Percentiles rank a stretch among this genome's conserved stretches.
Evolutionary conservation across 2,113 vertebrate genomes (phyloP).

Genomic region (Hystrix cristata): DNA sequence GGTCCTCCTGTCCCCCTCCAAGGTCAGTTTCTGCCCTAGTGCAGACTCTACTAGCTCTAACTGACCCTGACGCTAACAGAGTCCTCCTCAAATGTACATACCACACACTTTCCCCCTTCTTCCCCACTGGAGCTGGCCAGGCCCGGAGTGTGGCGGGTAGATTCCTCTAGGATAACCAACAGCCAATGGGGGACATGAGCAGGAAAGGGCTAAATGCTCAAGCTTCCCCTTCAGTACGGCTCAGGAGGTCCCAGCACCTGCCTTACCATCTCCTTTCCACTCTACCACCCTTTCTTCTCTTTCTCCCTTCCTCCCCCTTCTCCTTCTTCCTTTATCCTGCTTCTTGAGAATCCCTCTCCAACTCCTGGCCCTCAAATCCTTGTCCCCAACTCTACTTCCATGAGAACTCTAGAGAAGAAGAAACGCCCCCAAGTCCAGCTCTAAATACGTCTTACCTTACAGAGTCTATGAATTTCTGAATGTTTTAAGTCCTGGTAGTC

Average conservation of each 20-base stretch:
- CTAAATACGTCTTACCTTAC: neutral
- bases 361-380: neutral
- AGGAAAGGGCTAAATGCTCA: neutral
- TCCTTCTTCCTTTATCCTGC: neutral
- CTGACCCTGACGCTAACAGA: too few relatives aligned
- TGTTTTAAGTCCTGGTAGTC: neutral
- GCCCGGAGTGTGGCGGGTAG: neutral
- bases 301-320: neutral
- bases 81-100: neutral
- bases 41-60: neutral
- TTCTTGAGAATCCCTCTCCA: neutral
- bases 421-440: neutral
- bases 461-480: neutral
- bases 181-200: rapidly evolving
- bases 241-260: neutral
- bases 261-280: neutral
- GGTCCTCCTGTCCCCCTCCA: rapidly evolving
- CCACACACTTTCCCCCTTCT: neutral
- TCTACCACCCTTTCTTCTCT: neutral
- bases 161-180: neutral
- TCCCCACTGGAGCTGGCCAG: too few relatives aligned
- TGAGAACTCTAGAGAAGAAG: neutral
- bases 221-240: neutral
- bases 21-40: neutral
- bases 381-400: neutral